A percentile compares a stretch with the other conserved stretches of the same genome.
These are phyloP conservation scores for Tiliacea citrago DNA, from an alignment of 2,888 invertebrate genomes.

Conservation along the genomic window DNA sequence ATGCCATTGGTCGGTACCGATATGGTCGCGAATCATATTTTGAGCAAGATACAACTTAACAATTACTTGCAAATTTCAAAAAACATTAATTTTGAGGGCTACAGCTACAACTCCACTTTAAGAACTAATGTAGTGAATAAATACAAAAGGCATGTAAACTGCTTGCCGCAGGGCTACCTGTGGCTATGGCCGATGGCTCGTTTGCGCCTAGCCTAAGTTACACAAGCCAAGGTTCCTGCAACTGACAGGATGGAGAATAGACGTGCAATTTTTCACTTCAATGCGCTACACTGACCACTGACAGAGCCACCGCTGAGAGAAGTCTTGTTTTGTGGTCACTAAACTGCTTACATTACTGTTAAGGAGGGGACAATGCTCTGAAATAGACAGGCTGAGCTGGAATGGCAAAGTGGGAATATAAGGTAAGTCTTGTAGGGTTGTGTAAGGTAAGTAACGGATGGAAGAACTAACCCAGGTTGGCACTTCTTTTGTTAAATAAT, in stretches of 20 bases:
- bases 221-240: conserved; percentile 29
- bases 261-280: conserved; percentile 41
- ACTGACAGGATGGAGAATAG: conserved; percentile 33
- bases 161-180: no score
- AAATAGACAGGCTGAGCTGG: background rate
- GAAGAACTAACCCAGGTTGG: background rate
- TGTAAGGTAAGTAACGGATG: background rate
- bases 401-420: background rate
- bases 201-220: background rate
- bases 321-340: conserved; percentile 12
- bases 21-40: no score
- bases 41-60: no score
- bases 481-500: background rate
- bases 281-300: conserved; percentile 38
- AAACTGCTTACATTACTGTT: conserved; percentile 1
- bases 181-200: no score
- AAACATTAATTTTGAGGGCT: no score
- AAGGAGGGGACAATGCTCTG: background rate
- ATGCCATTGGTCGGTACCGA: conserved; percentile 85
- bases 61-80: no score
- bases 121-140: no score
- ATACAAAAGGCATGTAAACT: no score
- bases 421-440: background rate
- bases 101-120: no score
- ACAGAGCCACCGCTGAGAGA: background rate